phyloP scores from a whole-genome alignment of 2,888 invertebrate genomes.

The Amphipyra tragopoginis region DNA sequence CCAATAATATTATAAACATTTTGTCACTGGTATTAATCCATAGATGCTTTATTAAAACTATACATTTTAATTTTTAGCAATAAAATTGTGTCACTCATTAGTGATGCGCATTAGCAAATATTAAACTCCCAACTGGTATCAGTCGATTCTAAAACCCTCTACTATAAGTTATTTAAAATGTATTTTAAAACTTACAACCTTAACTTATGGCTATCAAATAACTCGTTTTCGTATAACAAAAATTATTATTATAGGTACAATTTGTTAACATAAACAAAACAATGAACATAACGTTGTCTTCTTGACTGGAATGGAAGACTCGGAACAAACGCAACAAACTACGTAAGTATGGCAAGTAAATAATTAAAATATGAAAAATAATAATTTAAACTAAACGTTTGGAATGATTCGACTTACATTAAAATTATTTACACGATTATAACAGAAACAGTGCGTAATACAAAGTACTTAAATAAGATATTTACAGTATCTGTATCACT shows the following conservation, averaged over 20 bases:
- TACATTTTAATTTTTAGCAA: slow-evolving; percentile 20
- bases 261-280: slow-evolving; percentile 84
- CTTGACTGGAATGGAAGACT: slow-evolving; percentile 84
- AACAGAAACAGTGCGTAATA: slow-evolving; percentile 81
- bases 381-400: slow-evolving; percentile 86
- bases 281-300: slow-evolving; percentile 78
- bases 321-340: slow-evolving; percentile 78
- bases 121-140: slow-evolving; percentile 29
- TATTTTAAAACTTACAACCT: slow-evolving; percentile 59
- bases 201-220: slow-evolving; percentile 67
- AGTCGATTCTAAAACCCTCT: slow-evolving; percentile 45
- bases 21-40: slow-evolving; percentile 47
- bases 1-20: slow-evolving; percentile 48
- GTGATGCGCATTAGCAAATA: slow-evolving; percentile 39
- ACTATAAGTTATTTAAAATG: slow-evolving; percentile 44
- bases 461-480: slow-evolving; percentile 66
- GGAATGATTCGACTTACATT: slow-evolving; percentile 82
- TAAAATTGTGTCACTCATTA: slow-evolving; percentile 22
- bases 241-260: slow-evolving; percentile 80
- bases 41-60: slow-evolving; percentile 41
- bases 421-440: slow-evolving; percentile 84
- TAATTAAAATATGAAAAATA: slow-evolving; percentile 84
- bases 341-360: slow-evolving; percentile 87
- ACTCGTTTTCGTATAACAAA: slow-evolving; percentile 76
- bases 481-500: slow-evolving; percentile 67